phyloP scores from a whole-genome alignment of 2,888 invertebrate genomes.

The Hemaris fuciformis region DNA sequence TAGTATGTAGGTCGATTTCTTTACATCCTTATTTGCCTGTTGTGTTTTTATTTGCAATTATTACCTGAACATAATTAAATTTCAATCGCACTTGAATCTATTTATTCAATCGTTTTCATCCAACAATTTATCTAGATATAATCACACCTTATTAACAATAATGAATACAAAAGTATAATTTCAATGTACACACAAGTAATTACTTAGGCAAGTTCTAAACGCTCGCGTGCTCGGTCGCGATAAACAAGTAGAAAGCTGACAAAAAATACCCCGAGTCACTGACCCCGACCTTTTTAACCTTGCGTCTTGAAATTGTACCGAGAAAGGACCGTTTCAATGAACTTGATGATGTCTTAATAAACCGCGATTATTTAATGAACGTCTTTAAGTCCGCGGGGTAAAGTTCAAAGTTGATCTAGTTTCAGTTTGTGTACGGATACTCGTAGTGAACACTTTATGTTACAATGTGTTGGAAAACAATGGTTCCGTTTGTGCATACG shows the following conservation, averaged over 20 bases:
- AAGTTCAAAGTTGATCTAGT: not conserved
- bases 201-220: slow-evolving; percentile 29
- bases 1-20: no score
- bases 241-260: slow-evolving; percentile 47
- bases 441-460: not conserved
- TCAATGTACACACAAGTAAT: slow-evolving; percentile 15
- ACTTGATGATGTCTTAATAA: slow-evolving; percentile 56
- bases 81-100: not conserved
- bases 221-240: slow-evolving; percentile 50
- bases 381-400: slow-evolving; percentile 20
- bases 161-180: not conserved
- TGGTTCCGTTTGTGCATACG: slow-evolving; percentile 3
- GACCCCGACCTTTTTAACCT: slow-evolving; percentile 69
- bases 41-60: not conserved
- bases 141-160: slow-evolving; percentile 1
- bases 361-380: slow-evolving; percentile 16
- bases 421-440: not conserved
- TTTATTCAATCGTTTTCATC: not conserved
- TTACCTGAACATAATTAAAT: not conserved
- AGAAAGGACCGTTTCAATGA: slow-evolving; percentile 59
- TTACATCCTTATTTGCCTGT: not conserved
- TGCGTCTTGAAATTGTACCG: slow-evolving; percentile 49
- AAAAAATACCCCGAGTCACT: slow-evolving; percentile 54
- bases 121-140: not conserved
- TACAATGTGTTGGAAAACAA: slow-evolving; percentile 9